phyloP scores from a whole-genome alignment of 1,140 invertebrate species.

The Samia ricini region DNA sequence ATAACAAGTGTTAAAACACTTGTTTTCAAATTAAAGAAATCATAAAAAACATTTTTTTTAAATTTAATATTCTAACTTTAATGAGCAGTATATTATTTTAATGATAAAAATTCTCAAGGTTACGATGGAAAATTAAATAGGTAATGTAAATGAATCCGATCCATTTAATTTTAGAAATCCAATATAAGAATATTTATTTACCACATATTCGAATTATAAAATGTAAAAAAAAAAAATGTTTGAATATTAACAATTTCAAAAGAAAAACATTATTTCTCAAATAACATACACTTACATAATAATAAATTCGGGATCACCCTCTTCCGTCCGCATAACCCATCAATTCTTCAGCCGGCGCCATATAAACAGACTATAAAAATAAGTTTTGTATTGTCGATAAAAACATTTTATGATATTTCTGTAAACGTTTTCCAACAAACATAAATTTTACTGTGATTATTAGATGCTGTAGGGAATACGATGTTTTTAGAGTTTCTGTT shows the following conservation, averaged over 20 bases:
- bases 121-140: no score
- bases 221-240: slow-evolving; percentile 10
- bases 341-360: slow-evolving; percentile 39
- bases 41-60: no score
- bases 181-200: no score
- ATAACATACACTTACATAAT: slow-evolving; percentile 18
- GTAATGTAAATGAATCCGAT: no score
- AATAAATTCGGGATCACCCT: slow-evolving; percentile 45
- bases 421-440: slow-evolving; percentile 35
- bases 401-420: slow-evolving; percentile 49
- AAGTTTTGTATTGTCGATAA: slow-evolving; percentile 63
- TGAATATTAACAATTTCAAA: neutral
- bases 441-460: slow-evolving; percentile 22
- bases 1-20: no score
- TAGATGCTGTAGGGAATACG: slow-evolving; percentile 6
- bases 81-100: no score
- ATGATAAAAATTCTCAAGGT: no score
- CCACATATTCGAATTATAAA: no score
- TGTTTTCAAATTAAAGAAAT: no score
- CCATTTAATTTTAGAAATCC: no score
- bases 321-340: slow-evolving; percentile 39
- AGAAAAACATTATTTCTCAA: slow-evolving; percentile 5
- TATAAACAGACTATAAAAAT: slow-evolving; percentile 66
- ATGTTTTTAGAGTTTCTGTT: neutral
- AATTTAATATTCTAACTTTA: no score